A percentile compares a stretch with the other conserved stretches of the same genome.
phyloP scores from a whole-genome alignment of 2,797 vertebrate genomes.

The Ceryle rudis region DNA sequence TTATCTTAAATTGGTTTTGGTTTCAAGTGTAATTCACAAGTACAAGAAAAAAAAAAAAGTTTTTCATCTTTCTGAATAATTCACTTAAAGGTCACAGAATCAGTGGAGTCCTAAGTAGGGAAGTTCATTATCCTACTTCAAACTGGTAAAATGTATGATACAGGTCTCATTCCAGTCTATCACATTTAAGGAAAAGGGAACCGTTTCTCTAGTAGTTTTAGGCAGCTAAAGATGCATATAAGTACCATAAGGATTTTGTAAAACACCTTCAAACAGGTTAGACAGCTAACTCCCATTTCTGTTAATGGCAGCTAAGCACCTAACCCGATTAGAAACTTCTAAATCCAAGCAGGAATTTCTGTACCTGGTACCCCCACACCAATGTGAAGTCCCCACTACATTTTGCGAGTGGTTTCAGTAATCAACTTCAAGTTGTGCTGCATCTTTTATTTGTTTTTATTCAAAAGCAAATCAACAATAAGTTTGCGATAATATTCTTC shows the following conservation, averaged over 20 bases:
- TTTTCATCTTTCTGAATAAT: not conserved
- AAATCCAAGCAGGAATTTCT: not conserved
- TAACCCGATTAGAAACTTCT: conserved; percentile 17
- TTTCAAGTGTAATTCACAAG: not conserved
- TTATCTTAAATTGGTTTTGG: not conserved
- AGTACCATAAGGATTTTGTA: conserved; percentile 14
- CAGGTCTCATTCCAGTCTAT: not conserved
- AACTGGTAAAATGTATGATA: not conserved
- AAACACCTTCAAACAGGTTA: conserved; percentile 12
- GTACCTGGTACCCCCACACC: not conserved
- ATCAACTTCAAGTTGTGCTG: not conserved
- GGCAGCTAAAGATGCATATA: conserved; percentile 1
- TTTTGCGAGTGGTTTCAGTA: not conserved
- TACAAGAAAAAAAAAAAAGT: not conserved
- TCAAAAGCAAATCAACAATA: not conserved
- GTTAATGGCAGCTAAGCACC: not conserved
- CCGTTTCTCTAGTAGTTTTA: not conserved
- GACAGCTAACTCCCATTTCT: not conserved
- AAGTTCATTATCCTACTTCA: not conserved
- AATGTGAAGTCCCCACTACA: not conserved
- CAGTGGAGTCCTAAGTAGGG: not conserved
- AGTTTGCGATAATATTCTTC: not conserved
- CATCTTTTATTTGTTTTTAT: not conserved
- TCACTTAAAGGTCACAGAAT: not conserved
- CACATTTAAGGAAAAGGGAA: not conserved